A percentile compares a stretch with the other conserved stretches of the same genome.
Evolutionary conservation across 2,888 invertebrate species (phyloP).

Genomic region (Leucoptera coffeella): DNA sequence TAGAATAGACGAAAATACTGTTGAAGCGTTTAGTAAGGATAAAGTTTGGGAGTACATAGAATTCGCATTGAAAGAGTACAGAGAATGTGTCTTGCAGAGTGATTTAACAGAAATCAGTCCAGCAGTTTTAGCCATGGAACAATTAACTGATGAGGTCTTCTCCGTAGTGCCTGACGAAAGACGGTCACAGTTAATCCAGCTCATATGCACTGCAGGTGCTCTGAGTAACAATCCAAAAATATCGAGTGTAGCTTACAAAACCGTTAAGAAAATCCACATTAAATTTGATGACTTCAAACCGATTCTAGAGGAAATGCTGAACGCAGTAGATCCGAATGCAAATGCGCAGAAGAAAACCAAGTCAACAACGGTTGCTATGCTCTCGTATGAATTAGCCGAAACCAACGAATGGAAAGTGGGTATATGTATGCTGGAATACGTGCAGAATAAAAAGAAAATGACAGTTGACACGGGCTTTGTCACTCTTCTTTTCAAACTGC

Average conservation of each 20-base stretch:
- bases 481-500: slow-evolving; percentile 68
- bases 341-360: slow-evolving; percentile 30
- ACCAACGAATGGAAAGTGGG: slow-evolving; percentile 72
- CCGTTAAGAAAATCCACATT: slow-evolving; percentile 61
- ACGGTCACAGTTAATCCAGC: slow-evolving; percentile 37
- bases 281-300: slow-evolving; percentile 55
- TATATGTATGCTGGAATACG: slow-evolving; percentile 71
- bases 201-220: slow-evolving; percentile 51
- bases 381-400: slow-evolving; percentile 57
- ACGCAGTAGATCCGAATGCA: slow-evolving; percentile 29
- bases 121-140: slow-evolving; percentile 48
- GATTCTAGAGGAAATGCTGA: slow-evolving; percentile 56
- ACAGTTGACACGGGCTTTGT: slow-evolving; percentile 59
- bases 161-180: slow-evolving; percentile 33
- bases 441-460: slow-evolving; percentile 81
- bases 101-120: slow-evolving; percentile 24
- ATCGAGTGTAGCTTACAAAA: slow-evolving; percentile 53
- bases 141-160: slow-evolving; percentile 51
- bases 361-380: slow-evolving; percentile 27
- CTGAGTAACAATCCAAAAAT: slow-evolving; percentile 55
- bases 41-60: slow-evolving; percentile 56
- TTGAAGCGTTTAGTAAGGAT: slow-evolving; percentile 26
- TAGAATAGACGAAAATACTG: slow-evolving; percentile 47
- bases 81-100: slow-evolving; percentile 29
- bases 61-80: slow-evolving; percentile 44